Evolutionary conservation across 2,888 invertebrate genomes (phyloP).

Genomic region (Neoitamus cyanurus): DNA sequence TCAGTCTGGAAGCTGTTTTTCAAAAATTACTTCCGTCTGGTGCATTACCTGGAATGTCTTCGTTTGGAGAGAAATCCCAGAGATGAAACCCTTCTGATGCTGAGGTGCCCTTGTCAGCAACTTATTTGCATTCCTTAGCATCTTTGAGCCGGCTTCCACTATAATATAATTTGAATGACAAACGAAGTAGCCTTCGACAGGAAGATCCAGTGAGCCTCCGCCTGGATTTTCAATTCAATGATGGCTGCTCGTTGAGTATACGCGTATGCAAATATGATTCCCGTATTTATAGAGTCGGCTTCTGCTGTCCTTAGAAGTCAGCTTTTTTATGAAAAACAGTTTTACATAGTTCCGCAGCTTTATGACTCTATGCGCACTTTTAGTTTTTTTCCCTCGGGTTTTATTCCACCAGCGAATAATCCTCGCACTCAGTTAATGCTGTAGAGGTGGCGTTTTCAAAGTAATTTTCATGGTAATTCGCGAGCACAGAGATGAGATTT

Average conservation of each 20-base stretch:
- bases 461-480: conserved; percentile 21
- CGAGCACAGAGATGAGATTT: conserved; percentile 22
- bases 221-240: not conserved
- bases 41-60: not conserved
- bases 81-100: not conserved
- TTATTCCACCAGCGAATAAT: conserved; percentile 5
- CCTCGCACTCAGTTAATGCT: not conserved
- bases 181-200: not conserved
- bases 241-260: not conserved
- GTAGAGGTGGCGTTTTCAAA: conserved; percentile 9
- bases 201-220: not conserved
- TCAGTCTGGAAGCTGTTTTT: not conserved
- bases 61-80: not conserved
- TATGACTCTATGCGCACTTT: not conserved
- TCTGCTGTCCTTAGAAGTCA: not conserved
- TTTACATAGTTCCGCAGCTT: not conserved
- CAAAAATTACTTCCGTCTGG: not conserved
- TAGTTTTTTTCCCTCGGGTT: not conserved
- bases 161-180: conserved; percentile 15
- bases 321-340: conserved; percentile 7
- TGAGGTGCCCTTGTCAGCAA: not conserved
- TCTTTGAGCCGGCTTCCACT: not conserved
- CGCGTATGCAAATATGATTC: conserved; percentile 3
- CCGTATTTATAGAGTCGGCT: not conserved
- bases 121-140: conserved; percentile 5